Percentiles rank a stretch among this genome's conserved stretches.
phyloP scores from a whole-genome alignment of 2,113 vertebrate species.

The Cochlearius cochlearius region DNA sequence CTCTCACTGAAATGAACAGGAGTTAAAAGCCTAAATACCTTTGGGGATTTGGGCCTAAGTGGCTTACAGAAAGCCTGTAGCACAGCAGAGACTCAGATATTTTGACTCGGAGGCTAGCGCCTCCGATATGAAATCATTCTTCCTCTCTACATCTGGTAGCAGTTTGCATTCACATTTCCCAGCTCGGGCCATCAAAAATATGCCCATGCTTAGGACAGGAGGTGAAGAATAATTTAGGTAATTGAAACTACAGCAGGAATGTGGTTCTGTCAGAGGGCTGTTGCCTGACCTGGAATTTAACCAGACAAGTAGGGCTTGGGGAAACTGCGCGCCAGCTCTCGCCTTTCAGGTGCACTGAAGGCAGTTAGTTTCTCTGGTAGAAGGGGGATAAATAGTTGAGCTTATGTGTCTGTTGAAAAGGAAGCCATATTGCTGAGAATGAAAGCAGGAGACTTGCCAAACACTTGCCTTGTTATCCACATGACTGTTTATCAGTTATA shows the following conservation, averaged over 20 bases:
- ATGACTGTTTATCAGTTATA: conserved; percentile 61
- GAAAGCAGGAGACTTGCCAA: conserved; percentile 49
- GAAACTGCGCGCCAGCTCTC: background rate
- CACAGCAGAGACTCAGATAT: conserved; percentile 24
- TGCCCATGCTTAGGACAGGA: conserved; percentile 50
- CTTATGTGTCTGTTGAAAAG: conserved; percentile 44
- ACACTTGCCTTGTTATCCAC: conserved; percentile 52
- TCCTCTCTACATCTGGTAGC: conserved; percentile 61
- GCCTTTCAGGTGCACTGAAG: conserved; percentile 51
- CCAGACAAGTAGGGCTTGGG: conserved; percentile 45
- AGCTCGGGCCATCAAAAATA: conserved; percentile 51
- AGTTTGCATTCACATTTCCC: conserved; percentile 59
- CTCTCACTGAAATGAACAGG: conserved; percentile 52
- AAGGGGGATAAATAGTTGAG: conserved; percentile 5
- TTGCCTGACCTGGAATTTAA: conserved; percentile 64
- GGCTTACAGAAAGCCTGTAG: conserved; percentile 53
- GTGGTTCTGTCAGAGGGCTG: conserved; percentile 53
- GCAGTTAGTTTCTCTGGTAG: conserved; percentile 7
- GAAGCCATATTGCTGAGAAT: conserved; percentile 52
- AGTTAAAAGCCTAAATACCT: conserved; percentile 70
- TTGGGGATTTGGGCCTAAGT: conserved; percentile 65
- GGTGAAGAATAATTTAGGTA: conserved; percentile 66
- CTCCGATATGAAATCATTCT: background rate
- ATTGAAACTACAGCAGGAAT: conserved; percentile 66
- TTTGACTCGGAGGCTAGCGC: conserved; percentile 1